phyloP scores from a whole-genome alignment of 2,113 vertebrate genomes.

The Ammodytes dubius region DNA sequence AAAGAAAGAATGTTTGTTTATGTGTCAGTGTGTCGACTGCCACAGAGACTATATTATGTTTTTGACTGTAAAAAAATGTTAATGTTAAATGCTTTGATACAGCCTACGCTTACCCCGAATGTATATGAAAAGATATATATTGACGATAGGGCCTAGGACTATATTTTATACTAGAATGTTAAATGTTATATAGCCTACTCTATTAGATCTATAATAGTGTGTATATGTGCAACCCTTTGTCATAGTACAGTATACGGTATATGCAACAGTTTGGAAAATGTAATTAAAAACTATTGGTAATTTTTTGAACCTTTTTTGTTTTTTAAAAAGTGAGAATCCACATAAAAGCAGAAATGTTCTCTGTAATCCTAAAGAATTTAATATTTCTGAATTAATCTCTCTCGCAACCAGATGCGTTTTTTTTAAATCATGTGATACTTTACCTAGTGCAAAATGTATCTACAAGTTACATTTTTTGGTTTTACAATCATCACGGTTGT shows the following conservation, averaged over 20 bases:
- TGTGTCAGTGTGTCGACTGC: constrained; percentile 5
- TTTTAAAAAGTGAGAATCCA: constrained; percentile 58
- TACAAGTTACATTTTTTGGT: background rate
- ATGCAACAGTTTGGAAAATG: constrained; percentile 69
- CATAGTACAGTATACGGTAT: constrained; percentile 61
- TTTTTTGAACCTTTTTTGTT: constrained; percentile 44
- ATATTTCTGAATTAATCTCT: background rate
- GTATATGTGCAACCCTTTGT: constrained; percentile 81
- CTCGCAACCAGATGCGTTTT: background rate
- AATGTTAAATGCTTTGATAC: constrained; percentile 29
- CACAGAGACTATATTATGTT: constrained; percentile 30
- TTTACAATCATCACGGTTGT: background rate
- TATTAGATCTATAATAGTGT: constrained; percentile 74
- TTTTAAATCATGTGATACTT: background rate
- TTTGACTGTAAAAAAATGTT: constrained; percentile 51
- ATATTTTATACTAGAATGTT: constrained; percentile 78
- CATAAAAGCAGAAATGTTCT: background rate
- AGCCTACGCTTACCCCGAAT: constrained; percentile 78
- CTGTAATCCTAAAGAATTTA: background rate
- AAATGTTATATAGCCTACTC: constrained; percentile 68
- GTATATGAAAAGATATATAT: constrained; percentile 71
- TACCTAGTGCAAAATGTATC: background rate
- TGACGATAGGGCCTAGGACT: constrained; percentile 60
- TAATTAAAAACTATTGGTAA: constrained; percentile 38
- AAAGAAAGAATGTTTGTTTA: constrained; percentile 11